These are phyloP conservation scores for Thymelicus sylvestris DNA, from an alignment of 2,888 invertebrate species.

Conservation along the genomic window DNA sequence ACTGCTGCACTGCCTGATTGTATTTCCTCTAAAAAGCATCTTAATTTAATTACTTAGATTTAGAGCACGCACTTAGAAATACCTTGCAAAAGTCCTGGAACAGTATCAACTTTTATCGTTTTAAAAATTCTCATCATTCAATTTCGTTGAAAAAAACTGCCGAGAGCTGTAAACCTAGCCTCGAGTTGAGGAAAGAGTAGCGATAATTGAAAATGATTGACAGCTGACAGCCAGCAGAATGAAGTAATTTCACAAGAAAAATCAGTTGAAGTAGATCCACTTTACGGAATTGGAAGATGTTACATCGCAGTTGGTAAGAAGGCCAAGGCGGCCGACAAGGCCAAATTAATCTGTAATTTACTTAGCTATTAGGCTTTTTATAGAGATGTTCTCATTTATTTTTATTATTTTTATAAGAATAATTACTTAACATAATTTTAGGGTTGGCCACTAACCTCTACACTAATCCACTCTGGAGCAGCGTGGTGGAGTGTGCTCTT, in stretches of 20 bases:
- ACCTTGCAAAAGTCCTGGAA: no score
- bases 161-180: not conserved
- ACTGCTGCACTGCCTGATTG: no score
- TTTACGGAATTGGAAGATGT: constrained; percentile 54
- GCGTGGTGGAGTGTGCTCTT: no score
- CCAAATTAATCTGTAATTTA: constrained; percentile 41
- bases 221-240: constrained; percentile 8
- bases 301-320: constrained; percentile 55
- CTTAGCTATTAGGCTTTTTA: constrained; percentile 2
- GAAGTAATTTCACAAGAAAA: constrained; percentile 35
- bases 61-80: no score
- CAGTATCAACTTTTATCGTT: no score
- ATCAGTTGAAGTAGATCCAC: constrained; percentile 16
- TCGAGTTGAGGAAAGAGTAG: not conserved
- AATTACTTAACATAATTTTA: no score
- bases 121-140: no score
- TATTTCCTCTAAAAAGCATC: no score
- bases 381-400: constrained; percentile 3
- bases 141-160: no score
- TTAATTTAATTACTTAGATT: no score
- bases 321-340: constrained; percentile 63
- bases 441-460: no score
- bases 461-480: no score
- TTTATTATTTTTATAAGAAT: not conserved
- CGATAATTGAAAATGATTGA: constrained; percentile 7